Conservation (phyloP, 2,113 vertebrate species). For the Meleagris gallopavo region DNA sequence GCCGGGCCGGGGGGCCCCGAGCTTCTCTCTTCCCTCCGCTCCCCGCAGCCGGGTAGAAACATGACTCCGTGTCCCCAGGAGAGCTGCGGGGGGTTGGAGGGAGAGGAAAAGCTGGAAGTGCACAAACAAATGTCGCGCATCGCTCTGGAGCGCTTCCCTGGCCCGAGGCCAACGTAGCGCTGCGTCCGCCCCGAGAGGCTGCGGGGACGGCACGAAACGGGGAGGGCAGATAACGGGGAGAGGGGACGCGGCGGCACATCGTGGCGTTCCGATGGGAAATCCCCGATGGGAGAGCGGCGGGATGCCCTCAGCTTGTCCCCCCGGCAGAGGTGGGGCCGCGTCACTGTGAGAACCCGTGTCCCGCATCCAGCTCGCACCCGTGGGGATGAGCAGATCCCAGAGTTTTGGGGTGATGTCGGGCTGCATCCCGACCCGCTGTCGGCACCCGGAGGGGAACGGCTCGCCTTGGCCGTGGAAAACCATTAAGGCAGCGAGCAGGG, state of each 20-base stretch:
- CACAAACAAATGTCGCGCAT: neutral
- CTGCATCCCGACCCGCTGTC: no score
- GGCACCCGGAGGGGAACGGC: neutral
- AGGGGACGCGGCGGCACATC: neutral
- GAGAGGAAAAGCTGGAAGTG: neutral
- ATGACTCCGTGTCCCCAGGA: neutral
- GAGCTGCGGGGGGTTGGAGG: neutral
- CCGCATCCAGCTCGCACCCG: no score
- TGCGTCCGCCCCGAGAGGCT: neutral
- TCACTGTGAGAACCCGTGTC: no score
- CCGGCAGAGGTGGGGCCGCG: accelerated
- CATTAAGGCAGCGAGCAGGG: neutral
- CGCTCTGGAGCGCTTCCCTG: neutral
- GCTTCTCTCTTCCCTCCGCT: neutral
- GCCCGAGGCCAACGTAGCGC: neutral
- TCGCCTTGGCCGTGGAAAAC: slow-evolving; percentile 38
- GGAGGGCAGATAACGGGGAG: slow-evolving; percentile 23
- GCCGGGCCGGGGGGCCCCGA: neutral
- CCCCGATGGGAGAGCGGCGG: neutral
- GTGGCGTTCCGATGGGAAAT: neutral
- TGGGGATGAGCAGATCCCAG: no score
- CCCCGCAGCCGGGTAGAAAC: neutral
- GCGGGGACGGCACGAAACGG: accelerated
- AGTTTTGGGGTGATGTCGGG: no score
- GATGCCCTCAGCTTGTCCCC: accelerated